These are phyloP conservation scores for Epistrophe grossulariae DNA, from an alignment of 2,888 invertebrate species.

Conservation along the genomic window DNA sequence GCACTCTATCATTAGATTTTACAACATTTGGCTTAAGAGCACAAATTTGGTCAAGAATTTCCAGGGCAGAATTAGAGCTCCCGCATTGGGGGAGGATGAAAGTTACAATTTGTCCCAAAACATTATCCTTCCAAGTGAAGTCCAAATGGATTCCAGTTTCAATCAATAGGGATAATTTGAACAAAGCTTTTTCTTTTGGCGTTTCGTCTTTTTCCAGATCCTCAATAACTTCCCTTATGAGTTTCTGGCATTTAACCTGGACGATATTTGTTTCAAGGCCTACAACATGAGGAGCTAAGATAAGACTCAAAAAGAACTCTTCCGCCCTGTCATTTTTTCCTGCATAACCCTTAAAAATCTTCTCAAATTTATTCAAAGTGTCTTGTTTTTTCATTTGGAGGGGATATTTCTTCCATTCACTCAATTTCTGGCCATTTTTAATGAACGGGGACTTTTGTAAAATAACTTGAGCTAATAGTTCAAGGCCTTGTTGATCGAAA, in stretches of 20 bases:
- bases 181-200: constrained; percentile 80
- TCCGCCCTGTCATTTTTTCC: constrained; percentile 80
- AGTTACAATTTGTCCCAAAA: constrained; percentile 50
- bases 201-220: constrained; percentile 6
- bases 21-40: constrained; percentile 84
- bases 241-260: constrained; percentile 40
- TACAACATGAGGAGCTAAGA: constrained; percentile 80
- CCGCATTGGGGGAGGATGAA: constrained; percentile 74
- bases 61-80: constrained; percentile 80
- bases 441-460: constrained; percentile 87
- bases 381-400: constrained; percentile 85
- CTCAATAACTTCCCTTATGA: constrained; percentile 22
- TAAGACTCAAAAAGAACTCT: constrained; percentile 80
- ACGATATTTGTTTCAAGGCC: constrained; percentile 76
- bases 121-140: constrained; percentile 57
- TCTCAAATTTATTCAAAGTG: constrained; percentile 78
- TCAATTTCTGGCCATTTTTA: constrained; percentile 86
- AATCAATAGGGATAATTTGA: constrained; percentile 86
- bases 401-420: constrained; percentile 88
- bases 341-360: constrained; percentile 76
- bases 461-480: constrained; percentile 88
- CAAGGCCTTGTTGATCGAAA: constrained; percentile 86
- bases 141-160: constrained; percentile 86
- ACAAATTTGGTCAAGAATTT: constrained; percentile 81
- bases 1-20: constrained; percentile 80